A percentile compares a stretch with the other conserved stretches of the same genome.
Conservation (phyloP, 2,888 invertebrate species). For the Dryocosmus kuriphilus region DNA sequence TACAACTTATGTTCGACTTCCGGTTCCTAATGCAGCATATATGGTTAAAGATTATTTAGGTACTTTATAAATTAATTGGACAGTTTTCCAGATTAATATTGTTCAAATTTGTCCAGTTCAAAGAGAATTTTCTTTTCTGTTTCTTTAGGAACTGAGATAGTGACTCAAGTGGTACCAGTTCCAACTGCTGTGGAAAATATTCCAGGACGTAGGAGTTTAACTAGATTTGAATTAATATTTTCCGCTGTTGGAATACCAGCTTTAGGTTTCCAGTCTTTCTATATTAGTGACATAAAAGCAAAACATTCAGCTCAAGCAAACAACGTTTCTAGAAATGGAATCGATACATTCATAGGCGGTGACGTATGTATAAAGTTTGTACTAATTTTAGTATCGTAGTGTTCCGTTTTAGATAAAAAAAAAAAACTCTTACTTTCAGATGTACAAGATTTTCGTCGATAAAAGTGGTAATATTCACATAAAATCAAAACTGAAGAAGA, state of each 20-base stretch:
- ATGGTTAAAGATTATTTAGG: constrained; percentile 83
- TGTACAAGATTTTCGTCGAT: constrained; percentile 61
- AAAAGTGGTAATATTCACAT: constrained; percentile 57
- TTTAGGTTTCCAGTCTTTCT: constrained; percentile 84
- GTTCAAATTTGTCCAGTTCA: too few relatives aligned
- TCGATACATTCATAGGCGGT: not conserved
- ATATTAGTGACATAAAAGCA: constrained; percentile 70
- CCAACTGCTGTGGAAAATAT: constrained; percentile 80
- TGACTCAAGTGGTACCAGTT: constrained; percentile 83
- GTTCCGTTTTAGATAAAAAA: too few relatives aligned
- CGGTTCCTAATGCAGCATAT: constrained; percentile 81
- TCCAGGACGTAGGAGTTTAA: constrained; percentile 82
- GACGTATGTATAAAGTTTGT: constrained; percentile 19
- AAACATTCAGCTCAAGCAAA: not conserved
- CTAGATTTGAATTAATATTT: constrained; percentile 86
- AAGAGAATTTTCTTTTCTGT: constrained; percentile 40
- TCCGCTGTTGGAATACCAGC: constrained; percentile 82
- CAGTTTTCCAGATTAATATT: not conserved
- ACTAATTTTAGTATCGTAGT: too few relatives aligned
- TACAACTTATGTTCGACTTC: constrained; percentile 65
- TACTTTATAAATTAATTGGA: constrained; percentile 64
- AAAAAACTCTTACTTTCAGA: constrained; percentile 50
- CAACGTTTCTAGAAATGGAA: constrained; percentile 4
- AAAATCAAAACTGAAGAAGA: constrained; percentile 54
- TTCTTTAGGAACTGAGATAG: constrained; percentile 79